Percentiles rank a stretch among this genome's conserved stretches.
phyloP scores from a whole-genome alignment of 2,888 invertebrate genomes.

The Orthosia incerta region DNA sequence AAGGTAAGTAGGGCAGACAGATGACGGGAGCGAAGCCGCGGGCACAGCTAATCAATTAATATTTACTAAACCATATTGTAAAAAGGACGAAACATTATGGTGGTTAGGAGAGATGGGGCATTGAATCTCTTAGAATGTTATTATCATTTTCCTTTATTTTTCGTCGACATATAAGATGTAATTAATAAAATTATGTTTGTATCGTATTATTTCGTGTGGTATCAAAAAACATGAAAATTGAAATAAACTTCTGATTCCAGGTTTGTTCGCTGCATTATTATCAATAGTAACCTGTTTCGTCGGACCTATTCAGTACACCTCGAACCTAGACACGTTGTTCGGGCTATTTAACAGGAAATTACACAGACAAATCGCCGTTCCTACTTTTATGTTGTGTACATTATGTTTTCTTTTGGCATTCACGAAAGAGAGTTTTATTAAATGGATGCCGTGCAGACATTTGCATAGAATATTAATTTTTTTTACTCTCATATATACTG shows the following conservation, averaged over 20 bases:
- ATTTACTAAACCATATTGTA: too few species aligned
- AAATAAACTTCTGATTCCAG: slow-evolving; percentile 44
- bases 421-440: slow-evolving; percentile 63
- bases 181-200: too few species aligned
- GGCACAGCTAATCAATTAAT: too few species aligned
- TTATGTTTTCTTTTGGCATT: slow-evolving; percentile 74
- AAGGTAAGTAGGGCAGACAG: too few species aligned
- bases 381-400: slow-evolving; percentile 66
- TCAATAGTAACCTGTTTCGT: slow-evolving; percentile 3
- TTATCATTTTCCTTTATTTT: too few species aligned
- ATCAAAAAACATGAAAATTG: background rate
- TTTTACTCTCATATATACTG: slow-evolving; percentile 71
- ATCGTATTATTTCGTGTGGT: background rate
- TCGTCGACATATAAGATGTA: too few species aligned
- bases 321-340: background rate
- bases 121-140: too few species aligned
- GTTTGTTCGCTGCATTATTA: background rate
- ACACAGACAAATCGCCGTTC: slow-evolving; percentile 59
- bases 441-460: slow-evolving; percentile 67
- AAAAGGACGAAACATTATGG: too few species aligned
- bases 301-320: slow-evolving; percentile 31
- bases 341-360: slow-evolving; percentile 19
- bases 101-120: too few species aligned
- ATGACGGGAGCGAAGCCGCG: too few species aligned
- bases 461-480: slow-evolving; percentile 58